These are phyloP conservation scores for Drosophila merina DNA, from an alignment of 2,888 invertebrate species.

Conservation along the genomic window DNA sequence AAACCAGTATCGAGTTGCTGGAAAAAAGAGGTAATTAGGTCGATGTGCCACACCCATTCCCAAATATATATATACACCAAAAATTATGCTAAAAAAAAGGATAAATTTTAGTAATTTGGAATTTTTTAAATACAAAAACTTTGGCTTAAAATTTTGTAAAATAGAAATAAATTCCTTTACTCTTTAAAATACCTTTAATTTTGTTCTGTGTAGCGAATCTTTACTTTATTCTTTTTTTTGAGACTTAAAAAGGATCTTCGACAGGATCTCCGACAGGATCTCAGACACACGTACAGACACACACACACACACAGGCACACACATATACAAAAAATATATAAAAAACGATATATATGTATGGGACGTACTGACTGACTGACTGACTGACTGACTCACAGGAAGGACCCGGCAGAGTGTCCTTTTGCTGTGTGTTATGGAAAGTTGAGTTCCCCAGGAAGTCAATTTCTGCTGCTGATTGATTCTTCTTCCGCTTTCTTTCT, in stretches of 20 bases:
- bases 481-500: constrained; percentile 16
- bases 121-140: not conserved
- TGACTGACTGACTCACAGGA: constrained; percentile 44
- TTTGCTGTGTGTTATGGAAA: not conserved
- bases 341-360: constrained; percentile 10
- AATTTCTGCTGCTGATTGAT: not conserved
- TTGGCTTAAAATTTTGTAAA: not conserved
- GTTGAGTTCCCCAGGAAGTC: constrained; percentile 15
- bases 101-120: too few species aligned
- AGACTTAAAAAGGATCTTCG: not conserved
- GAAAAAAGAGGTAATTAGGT: constrained; percentile 21
- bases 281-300: constrained; percentile 13
- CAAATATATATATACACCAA: constrained; percentile 11
- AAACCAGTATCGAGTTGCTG: not conserved
- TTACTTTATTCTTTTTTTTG: not conserved
- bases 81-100: not conserved
- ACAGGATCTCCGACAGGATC: constrained; percentile 8
- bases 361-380: constrained; percentile 30
- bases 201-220: not conserved
- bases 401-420: not conserved
- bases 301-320: constrained; percentile 27
- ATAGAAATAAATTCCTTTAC: not conserved
- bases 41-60: constrained; percentile 40
- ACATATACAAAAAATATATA: constrained; percentile 30
- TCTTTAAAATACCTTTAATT: constrained; percentile 2